Evolutionary conservation across 30 jellyfish, hydroid and myxozoan genomes (phyloP), one percentile per base, ranked within the genome.

Genomic region (Rhopilema esculentum): DNA sequence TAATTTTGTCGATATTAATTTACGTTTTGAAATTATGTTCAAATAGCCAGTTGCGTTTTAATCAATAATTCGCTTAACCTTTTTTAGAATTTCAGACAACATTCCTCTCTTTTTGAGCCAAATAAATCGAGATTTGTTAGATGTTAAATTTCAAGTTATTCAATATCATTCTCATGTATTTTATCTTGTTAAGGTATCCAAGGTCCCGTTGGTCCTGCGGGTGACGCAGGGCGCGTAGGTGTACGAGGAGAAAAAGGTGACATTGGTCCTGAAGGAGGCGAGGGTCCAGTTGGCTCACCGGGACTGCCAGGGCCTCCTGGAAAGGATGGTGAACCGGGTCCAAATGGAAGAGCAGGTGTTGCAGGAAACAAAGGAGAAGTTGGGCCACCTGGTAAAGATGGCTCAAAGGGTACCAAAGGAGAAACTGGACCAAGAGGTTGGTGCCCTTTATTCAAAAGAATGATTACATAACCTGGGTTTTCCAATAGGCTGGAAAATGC

Each of bases 341-440:
- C 82, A 18, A 29, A 0, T 0, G 97, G 94, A 22, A 29, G 27
- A 18, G 30, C 30, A 24, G 97, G 91, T 32, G 70, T 21, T 16
- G 0, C 83, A 1, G 91, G 97, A 2, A 67, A 9, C 4, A 50
- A 0, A 0, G 97, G 96, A 24, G 64, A 21, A 19, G 40, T 61
- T 31, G 97, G 97, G n/a, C 90, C 87, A 19, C 80, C 77, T 21
- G 93, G 97, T 9, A 79, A 84, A 27, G n/a, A 72, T 4, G 98
- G 98, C 6, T 29, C 65, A 0, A 76, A 51, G 21, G 98, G 98
- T 19, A 49, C 40, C 25, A 79, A 82, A 65, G 98, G 98, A 81
- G 92, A 82, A 4, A 48, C 4, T 8, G 98, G 98, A 66, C 89
- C 92, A 8, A 52, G 52, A 33, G 98, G 98, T 82, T 33, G 24